Conservation (phyloP, 2,888 invertebrate species). For the Synergus gifuensis region DNA sequence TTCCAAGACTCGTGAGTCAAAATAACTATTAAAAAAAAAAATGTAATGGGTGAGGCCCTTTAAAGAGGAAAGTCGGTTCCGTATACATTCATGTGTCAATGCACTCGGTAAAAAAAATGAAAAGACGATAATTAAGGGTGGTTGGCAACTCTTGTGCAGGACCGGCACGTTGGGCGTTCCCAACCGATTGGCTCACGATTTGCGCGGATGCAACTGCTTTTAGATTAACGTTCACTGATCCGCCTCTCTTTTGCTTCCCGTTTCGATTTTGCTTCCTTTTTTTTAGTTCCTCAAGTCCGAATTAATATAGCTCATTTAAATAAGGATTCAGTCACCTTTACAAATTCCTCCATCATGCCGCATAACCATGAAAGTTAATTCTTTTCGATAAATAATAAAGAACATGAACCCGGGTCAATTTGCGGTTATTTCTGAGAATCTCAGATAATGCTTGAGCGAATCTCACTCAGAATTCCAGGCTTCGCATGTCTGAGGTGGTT, state of each 20-base stretch:
- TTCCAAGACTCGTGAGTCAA: neutral
- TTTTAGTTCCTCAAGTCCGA: neutral
- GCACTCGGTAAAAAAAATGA: neutral
- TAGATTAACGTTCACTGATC: slow-evolving; percentile 25
- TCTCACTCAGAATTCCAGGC: neutral
- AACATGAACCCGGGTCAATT: neutral
- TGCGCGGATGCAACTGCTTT: slow-evolving; percentile 7
- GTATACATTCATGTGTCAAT: neutral
- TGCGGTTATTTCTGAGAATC: neutral
- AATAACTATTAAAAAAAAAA: neutral
- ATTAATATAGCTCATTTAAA: neutral
- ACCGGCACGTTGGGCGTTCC: slow-evolving; percentile 49
- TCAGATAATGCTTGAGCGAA: neutral
- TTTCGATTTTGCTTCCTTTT: neutral
- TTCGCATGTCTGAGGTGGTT: neutral
- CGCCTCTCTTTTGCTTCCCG: slow-evolving; percentile 10
- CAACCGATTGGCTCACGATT: slow-evolving; percentile 17
- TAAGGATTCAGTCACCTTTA: neutral
- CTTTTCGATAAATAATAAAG: neutral
- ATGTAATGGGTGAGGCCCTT: no score
- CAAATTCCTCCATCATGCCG: neutral
- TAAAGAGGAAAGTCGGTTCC: neutral
- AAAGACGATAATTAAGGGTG: neutral
- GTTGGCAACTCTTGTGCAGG: slow-evolving; percentile 36
- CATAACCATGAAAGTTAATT: neutral